These are phyloP conservation scores for Thaumatotibia leucotreta DNA, from an alignment of 1,140 invertebrate species.

Conservation along the genomic window DNA sequence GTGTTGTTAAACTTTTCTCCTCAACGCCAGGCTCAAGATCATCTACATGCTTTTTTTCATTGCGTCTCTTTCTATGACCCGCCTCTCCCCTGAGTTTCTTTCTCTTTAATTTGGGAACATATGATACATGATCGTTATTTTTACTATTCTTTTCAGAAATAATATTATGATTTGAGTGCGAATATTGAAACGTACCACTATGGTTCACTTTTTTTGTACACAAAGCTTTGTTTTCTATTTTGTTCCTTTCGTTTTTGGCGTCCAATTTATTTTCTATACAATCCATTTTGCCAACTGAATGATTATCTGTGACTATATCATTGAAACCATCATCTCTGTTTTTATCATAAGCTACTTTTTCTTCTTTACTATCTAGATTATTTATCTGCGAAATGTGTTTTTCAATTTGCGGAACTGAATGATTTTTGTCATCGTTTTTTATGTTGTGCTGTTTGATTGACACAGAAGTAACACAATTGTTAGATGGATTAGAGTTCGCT, in stretches of 20 bases:
- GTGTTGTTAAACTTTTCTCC: neutral
- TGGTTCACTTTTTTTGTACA: neutral
- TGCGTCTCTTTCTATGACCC: neutral
- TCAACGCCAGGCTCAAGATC: neutral
- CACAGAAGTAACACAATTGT: neutral
- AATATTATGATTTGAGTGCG: neutral
- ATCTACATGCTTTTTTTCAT: neutral
- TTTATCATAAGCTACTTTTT: neutral
- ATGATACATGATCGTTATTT: neutral
- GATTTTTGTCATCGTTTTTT: constrained; percentile 21
- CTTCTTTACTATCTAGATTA: neutral
- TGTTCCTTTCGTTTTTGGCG: neutral
- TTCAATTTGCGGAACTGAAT: constrained; percentile 15
- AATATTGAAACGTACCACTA: neutral
- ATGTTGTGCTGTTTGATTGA: neutral
- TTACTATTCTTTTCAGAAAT: neutral
- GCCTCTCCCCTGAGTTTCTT: neutral
- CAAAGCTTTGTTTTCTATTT: neutral
- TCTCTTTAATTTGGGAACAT: neutral
- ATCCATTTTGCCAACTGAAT: neutral
- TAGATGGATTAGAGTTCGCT: neutral
- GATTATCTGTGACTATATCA: neutral
- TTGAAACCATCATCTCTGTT: neutral
- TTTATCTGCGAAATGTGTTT: neutral
- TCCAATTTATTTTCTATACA: neutral